phyloP scores from a whole-genome alignment of 2,113 vertebrate genomes.

The Pseudopipra pipra region DNA sequence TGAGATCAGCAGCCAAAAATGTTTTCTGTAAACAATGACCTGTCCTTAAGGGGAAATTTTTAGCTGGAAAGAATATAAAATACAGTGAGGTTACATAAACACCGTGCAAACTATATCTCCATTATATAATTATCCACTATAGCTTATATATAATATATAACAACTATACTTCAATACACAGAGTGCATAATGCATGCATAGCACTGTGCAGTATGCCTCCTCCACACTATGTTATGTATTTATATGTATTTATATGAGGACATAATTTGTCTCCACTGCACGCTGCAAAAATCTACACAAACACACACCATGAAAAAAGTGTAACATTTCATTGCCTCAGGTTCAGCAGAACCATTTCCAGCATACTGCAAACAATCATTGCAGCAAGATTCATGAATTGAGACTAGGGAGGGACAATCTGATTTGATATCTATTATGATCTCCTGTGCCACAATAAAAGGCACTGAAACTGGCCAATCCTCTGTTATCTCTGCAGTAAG shows the following conservation, averaged over 20 bases:
- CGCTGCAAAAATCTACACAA: not conserved
- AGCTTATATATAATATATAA: not conserved
- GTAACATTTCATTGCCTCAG: rapidly evolving
- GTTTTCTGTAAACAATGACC: not conserved
- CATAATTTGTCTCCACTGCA: not conserved
- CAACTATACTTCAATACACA: not conserved
- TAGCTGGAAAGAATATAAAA: not conserved
- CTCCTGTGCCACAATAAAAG: not conserved
- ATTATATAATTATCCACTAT: not conserved
- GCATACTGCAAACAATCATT: not conserved
- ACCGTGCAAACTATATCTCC: not conserved
- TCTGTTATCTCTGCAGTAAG: not conserved
- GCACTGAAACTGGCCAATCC: not conserved
- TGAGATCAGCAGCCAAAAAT: slow-evolving; percentile 5
- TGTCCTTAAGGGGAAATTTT: not conserved
- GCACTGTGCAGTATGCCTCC: not conserved
- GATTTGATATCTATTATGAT: not conserved
- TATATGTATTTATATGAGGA: not conserved
- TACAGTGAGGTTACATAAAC: not conserved
- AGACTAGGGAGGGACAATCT: not conserved
- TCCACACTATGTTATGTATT: not conserved
- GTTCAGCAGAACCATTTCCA: not conserved
- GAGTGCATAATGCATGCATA: not conserved
- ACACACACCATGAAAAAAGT: not conserved
- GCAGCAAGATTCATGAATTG: not conserved